Base-by-base conservation (phyloP, 30 jellyfish, hydroid and myxozoan genomes). In the Phacellophora camtschatica region DNA sequence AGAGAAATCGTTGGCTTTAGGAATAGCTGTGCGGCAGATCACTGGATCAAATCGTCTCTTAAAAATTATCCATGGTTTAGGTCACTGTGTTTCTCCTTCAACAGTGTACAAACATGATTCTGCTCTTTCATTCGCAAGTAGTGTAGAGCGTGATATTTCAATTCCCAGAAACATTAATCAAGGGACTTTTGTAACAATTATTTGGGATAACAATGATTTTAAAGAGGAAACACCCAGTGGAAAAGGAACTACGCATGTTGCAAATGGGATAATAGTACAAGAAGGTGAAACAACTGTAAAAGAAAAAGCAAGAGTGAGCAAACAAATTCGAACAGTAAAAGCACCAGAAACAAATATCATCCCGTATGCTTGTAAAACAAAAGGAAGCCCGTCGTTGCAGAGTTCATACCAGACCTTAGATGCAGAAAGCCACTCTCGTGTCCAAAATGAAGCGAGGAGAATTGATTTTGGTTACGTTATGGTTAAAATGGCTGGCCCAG, bases 1-100 rank as follows among this genome's bases (percentile, higher is more conserved):
- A 32, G 51, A 49, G 74, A 82, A 82, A 58, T 32, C 82, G 32
- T 22, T 82, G 74, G 94, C 90, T 22, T 70, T 82, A 18, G 68
- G 91, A 11, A 79, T 79, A 86, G 83, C 94, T 33, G 94, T 82
- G 9, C 89, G 79, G 9, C 94, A 82, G 49, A 71, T 82, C 72
- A 48, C 80, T 49, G 94, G 87, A 16, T 82, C 81, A 8, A 53
- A 20, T 31, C 74, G 82, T 53, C 51, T 67, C 9, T 27, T 81
- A 3, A 53, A 53, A 19, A 82, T 70, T 31, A 35, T 82, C 25
- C 67, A 69, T 29, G 89, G 94, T 20, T 43, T 82, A 32, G 94
- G 87, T 32, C 94, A 82, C 34, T 82, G 81, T 29, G 79, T 82
- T 72, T 82, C 94, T 63, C 82, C 77, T 68, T 67, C 88, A 82